Evolutionary conservation across 2,113 vertebrate species (phyloP).

Genomic region (Elaphurus davidianus): DNA sequence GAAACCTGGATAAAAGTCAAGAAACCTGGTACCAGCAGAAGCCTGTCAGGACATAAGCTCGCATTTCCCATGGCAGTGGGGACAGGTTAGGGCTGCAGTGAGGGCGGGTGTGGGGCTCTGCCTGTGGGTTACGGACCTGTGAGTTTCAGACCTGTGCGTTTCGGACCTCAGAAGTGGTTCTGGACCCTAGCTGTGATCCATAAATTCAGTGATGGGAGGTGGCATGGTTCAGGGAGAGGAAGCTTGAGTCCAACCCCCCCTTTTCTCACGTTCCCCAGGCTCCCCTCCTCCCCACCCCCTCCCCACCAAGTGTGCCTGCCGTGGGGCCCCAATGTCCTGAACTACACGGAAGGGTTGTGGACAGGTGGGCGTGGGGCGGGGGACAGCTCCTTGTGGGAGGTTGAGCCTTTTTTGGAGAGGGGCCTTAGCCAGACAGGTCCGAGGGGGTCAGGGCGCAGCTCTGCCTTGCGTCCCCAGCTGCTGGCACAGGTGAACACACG

Average conservation of each 20-base stretch:
- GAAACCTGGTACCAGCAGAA: background rate
- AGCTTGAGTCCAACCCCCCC: background rate
- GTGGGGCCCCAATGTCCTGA: background rate
- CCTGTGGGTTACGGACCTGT: background rate
- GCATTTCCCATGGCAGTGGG: background rate
- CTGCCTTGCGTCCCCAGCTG: background rate
- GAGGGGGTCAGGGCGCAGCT: background rate
- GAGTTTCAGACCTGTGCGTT: background rate
- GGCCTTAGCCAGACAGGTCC: too few species aligned
- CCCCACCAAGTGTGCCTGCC: background rate
- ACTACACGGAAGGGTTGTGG: background rate
- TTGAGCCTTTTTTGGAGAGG: background rate
- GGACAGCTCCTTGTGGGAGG: too few species aligned
- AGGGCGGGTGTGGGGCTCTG: background rate
- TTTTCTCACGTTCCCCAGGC: background rate
- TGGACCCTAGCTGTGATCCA: background rate
- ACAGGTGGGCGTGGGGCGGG: background rate
- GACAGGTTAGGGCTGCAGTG: background rate
- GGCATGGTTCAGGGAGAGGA: background rate
- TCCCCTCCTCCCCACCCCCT: background rate
- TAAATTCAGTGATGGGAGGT: background rate
- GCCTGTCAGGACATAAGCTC: background rate
- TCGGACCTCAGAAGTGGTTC: background rate
- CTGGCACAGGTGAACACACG: background rate
- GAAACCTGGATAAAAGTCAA: background rate